phyloP scores from a whole-genome alignment of 2,113 vertebrate species.

The Pluvianellus socialis region DNA sequence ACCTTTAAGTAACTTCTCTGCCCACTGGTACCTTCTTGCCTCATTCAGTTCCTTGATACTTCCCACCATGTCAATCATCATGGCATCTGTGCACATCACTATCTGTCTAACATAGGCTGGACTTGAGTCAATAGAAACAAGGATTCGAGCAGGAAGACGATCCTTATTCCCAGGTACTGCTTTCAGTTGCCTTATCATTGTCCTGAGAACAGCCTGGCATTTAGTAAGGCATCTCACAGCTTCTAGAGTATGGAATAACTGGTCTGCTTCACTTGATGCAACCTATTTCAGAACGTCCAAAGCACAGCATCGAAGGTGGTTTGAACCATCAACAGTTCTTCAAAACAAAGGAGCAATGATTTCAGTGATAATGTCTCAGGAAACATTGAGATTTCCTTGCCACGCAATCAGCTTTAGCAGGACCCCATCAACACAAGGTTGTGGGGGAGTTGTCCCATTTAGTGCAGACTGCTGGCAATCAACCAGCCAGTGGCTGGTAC shows the following conservation, averaged over 20 bases:
- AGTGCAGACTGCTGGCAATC: background rate
- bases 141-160: background rate
- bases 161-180: background rate
- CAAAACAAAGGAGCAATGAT: background rate
- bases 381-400: background rate
- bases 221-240: background rate
- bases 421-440: background rate
- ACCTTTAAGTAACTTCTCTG: background rate
- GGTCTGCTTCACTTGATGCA: background rate
- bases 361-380: fast-evolving
- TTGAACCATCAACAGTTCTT: background rate
- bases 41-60: background rate
- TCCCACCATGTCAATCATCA: background rate
- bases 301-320: background rate
- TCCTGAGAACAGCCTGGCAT: background rate
- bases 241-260: background rate
- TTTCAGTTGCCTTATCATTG: background rate
- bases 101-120: background rate
- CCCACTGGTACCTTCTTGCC: background rate
- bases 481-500: background rate
- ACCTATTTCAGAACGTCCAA: background rate
- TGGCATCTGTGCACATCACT: background rate
- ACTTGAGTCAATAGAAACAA: background rate
- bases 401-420: background rate
- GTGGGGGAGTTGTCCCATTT: no score